Percentiles rank a stretch among this genome's conserved stretches.
Conservation (phyloP, 2,888 invertebrate genomes). For the Mermis nigrescens region DNA sequence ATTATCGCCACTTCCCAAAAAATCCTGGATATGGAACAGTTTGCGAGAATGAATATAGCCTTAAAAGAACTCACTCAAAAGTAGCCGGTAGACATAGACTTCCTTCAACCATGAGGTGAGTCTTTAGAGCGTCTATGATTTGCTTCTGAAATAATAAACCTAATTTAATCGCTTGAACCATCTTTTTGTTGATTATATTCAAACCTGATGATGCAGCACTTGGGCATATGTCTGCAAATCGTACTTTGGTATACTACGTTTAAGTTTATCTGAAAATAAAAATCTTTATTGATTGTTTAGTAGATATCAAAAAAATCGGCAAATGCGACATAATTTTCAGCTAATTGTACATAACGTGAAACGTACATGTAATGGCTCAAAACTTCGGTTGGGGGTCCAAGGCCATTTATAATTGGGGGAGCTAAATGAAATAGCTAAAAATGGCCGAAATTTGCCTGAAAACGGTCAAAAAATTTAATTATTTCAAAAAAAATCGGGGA, state of each 20-base stretch:
- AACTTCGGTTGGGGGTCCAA: too few species aligned
- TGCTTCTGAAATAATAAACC: neutral
- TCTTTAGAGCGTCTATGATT: conserved; percentile 41
- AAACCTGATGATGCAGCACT: conserved; percentile 46
- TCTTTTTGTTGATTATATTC: conserved; percentile 27
- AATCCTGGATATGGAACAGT: too few species aligned
- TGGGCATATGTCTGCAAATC: conserved; percentile 58
- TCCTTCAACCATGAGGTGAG: conserved; percentile 52
- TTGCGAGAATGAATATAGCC: too few species aligned
- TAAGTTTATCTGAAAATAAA: conserved; percentile 41
- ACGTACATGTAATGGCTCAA: too few species aligned
- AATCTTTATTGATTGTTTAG: neutral
- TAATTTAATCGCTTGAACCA: neutral
- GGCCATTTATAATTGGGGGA: too few species aligned
- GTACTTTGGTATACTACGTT: conserved; percentile 47
- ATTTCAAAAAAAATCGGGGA: neutral
- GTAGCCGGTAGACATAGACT: conserved; percentile 56
- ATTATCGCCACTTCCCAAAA: too few species aligned
- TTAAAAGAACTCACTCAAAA: conserved; percentile 51
- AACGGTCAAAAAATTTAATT: too few species aligned
- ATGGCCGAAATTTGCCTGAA: too few species aligned
- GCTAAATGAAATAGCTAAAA: too few species aligned
- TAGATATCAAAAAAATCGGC: too few species aligned
- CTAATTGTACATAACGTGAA: too few species aligned
- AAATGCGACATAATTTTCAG: too few species aligned